These are phyloP conservation scores for Felis catus DNA, from an alignment of 2,113 vertebrate species.

Conservation along the genomic window F.catus_Fca126_mat1.0 CM031412.1:236313501-236314000, in stretches of 20 bases:
- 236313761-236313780: background rate
- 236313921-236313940: background rate
- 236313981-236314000: background rate
- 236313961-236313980: background rate
- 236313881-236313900: background rate
- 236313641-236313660: too few relatives aligned
- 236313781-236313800: too few relatives aligned
- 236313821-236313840: background rate
- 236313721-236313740: background rate
- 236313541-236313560: too few relatives aligned
- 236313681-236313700: background rate
- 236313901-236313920: background rate
- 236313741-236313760: background rate
- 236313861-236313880: background rate
- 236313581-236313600: background rate
- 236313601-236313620: background rate
- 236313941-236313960: background rate
- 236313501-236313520: background rate
- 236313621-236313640: too few relatives aligned
- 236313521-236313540: background rate
- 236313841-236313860: background rate
- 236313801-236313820: background rate
- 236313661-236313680: background rate
- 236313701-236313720: background rate
- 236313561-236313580: accelerated